Conservation (phyloP, 2,797 vertebrate species). For the Cercopithecus hamlyni region DNA sequence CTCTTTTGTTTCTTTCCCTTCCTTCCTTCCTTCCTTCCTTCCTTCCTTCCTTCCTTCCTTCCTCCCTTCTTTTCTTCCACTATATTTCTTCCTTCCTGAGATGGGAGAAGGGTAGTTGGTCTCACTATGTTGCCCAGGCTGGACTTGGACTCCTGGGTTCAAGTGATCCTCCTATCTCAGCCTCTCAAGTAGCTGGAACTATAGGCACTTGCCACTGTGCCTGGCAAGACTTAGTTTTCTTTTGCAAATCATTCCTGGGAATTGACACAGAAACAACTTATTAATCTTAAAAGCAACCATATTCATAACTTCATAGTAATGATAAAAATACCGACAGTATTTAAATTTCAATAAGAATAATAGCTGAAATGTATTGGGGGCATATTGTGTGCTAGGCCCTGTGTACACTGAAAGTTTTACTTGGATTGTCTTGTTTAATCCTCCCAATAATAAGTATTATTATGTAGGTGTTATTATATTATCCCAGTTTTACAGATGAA, state of each 20-base stretch:
- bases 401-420: not conserved
- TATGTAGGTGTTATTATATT: not conserved
- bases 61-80: not conserved
- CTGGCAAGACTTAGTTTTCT: not conserved
- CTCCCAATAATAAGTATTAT: not conserved
- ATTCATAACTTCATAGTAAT: constrained; percentile 28
- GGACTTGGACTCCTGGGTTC: not conserved
- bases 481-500: constrained; percentile 13
- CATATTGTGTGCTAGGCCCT: too few relatives aligned
- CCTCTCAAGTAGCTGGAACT: not conserved
- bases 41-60: fast-evolving
- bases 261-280: not conserved
- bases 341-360: constrained; percentile 38
- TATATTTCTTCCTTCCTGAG: not conserved
- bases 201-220: not conserved
- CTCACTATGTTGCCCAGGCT: not conserved
- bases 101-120: not conserved
- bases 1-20: fast-evolving
- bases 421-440: constrained; percentile 14
- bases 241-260: constrained; percentile 3
- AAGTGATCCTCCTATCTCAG: not conserved
- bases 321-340: not conserved
- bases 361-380: too few relatives aligned
- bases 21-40: too few relatives aligned
- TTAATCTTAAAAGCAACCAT: not conserved